Evolutionary conservation across 2,113 vertebrate genomes (phyloP).

Genomic region (Salvelinus alpinus): DNA sequence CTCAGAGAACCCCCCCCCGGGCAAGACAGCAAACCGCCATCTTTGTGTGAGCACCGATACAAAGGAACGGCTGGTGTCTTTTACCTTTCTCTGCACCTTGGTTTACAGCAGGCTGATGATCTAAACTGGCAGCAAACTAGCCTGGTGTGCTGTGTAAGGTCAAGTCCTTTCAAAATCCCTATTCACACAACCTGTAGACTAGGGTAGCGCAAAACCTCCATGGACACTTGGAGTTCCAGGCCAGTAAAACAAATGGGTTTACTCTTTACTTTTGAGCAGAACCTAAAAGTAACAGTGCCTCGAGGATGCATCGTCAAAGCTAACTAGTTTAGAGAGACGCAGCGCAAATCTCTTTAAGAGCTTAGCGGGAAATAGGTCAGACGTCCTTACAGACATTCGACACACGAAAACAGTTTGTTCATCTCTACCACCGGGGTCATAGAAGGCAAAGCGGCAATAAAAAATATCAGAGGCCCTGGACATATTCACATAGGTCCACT

Average conservation of each 20-base stretch:
- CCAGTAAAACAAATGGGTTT: neutral
- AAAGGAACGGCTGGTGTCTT: neutral
- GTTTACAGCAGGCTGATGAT: neutral
- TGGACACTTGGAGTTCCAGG: neutral
- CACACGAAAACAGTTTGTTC: conserved; percentile 38
- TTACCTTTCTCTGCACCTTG: neutral
- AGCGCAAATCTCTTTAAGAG: conserved; percentile 64
- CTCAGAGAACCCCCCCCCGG: conserved; percentile 9
- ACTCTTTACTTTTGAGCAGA: neutral
- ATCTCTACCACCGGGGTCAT: conserved; percentile 24
- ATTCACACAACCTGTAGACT: neutral
- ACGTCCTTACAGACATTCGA: conserved; percentile 43
- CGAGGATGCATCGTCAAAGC: conserved; percentile 35
- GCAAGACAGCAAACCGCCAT: conserved; percentile 7
- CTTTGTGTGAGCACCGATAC: conserved; percentile 1
- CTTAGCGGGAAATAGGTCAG: conserved; percentile 62
- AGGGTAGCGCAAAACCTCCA: neutral
- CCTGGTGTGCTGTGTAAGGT: neutral
- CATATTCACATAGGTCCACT: conserved; percentile 28
- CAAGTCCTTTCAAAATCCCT: neutral
- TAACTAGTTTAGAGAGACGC: conserved; percentile 48
- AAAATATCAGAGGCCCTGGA: conserved; percentile 32
- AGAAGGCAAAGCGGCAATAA: conserved; percentile 44
- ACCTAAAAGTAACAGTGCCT: conserved; percentile 3
- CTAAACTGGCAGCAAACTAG: neutral